Base-by-base conservation (phyloP, 2,888 invertebrate species). In the Trilocha varians region DNA sequence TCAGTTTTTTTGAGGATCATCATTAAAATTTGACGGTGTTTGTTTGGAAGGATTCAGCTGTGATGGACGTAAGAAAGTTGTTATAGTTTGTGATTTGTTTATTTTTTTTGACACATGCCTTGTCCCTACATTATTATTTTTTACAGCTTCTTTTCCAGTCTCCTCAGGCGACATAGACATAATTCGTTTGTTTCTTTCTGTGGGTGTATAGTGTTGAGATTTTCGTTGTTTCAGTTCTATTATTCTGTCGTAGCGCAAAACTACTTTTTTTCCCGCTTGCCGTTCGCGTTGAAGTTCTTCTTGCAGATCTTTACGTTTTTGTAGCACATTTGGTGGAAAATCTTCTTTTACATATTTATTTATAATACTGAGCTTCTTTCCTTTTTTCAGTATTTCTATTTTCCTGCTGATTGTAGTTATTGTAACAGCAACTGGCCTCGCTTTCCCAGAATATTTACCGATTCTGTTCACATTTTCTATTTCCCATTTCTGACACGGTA, bases 281-380 rank as follows among this genome's bases (percentile, higher is more conserved):
- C 45, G 46, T 16, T 48, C 43, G 5, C 39, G 40, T 42, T 52
- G 32, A 3, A 53, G 42, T 0, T 48, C 43, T 45, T 50, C 49
- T 15, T 56, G 52, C 5, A 56, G 18, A n/a, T n/a, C 45, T 45
- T 44, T 54, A 0, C 56, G 45, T 47, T 50, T 52, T 46, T 54
- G 45, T 42, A 56, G 15, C 5, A 56, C 46, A 2, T n/a, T 39
- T 9, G 47, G 46, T 5, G 53, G 39, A 36, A 42, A 55, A 42
- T 53, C 50, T 47, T 53, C 48, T 41, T 55, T 52, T 2, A 55
- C 13, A 15, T 52, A 52, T 5, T 51, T 50, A 18, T 38, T 40
- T 35, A 47, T 37, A 37, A 17, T 33, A 5, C 34, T 14, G 3
- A 40, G 32, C 13, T 3, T n/a, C 35, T 42, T 50, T 34, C 48